Percentiles rank a stretch among this genome's conserved stretches.
phyloP scores from a whole-genome alignment of 2,113 vertebrate genomes.

The Falco punctatus region DNA sequence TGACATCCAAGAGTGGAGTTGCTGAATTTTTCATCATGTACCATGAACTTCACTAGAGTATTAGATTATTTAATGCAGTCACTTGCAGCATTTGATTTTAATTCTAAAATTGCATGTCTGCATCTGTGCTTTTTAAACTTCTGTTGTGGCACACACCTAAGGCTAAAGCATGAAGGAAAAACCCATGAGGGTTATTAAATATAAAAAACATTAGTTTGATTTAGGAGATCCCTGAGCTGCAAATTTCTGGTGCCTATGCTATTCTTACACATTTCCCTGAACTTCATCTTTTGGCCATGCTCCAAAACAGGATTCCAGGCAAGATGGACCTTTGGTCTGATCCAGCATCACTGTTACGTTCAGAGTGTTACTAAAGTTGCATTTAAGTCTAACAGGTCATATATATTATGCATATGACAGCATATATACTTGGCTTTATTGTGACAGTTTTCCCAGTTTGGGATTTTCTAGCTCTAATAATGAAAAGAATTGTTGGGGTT shows the following conservation, averaged over 20 bases:
- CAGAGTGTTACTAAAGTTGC: neutral
- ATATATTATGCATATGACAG: neutral
- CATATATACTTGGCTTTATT: neutral
- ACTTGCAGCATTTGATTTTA: neutral
- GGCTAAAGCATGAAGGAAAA: neutral
- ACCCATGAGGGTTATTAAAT: neutral
- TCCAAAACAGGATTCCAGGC: neutral
- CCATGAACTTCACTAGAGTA: neutral
- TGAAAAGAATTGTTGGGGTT: fast-evolving
- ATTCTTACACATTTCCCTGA: neutral
- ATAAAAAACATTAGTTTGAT: neutral
- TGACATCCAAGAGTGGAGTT: neutral
- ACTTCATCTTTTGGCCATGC: neutral
- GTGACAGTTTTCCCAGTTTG: neutral
- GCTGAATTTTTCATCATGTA: neutral
- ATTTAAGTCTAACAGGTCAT: neutral
- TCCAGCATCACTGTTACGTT: neutral
- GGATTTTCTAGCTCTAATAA: neutral
- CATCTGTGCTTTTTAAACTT: neutral
- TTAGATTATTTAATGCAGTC: neutral
- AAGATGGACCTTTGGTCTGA: neutral
- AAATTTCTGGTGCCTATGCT: neutral
- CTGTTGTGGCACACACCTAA: neutral
- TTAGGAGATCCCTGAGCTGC: neutral
- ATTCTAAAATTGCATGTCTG: neutral